Base-by-base conservation (phyloP, 1,140 invertebrate genomes). In the Zeugodacus cucurbitae region DNA sequence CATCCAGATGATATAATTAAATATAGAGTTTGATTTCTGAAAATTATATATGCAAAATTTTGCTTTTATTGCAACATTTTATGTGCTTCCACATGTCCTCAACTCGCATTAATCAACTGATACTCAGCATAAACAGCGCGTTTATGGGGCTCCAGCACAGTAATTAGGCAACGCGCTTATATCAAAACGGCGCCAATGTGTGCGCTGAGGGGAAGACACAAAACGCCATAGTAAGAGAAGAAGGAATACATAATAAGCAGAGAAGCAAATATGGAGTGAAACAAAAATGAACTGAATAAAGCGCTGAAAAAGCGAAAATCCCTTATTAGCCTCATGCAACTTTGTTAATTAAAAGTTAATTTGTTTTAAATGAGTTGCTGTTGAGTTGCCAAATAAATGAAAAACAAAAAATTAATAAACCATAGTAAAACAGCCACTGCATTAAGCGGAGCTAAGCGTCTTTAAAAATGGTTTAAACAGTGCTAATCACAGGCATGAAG, bases 271-370 rank as follows among this genome's bases (percentile, higher is more conserved):
- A 62, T 11, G 58, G n/a, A 26, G 58, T 11, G 58, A 62, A n/a
- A 26, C 58, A n/a, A 62, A 62, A 62, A n/a, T 62, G 14, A 4
- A 62, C 58, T 59, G 22, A 62, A 62, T 62, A 11, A 62, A 54
- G 14, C 48, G 11, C 17, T 10, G 14, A 62, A 62, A 62, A 59
- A 10, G 8, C 58, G 26, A 62, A 26, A 62, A 62, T 26, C 22
- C 7, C 22, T 26, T 22, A 26, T n/a, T 62, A 26, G 7, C 26
- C 22, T 41, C 44, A 48, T 29, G 8, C 74, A 82, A 82, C 8
- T 48, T 29, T 82, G 74, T 32, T 82, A 82, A 82, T 82, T 82
- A 82, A 82, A 44, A 82, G 34, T 82, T 82, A 48, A 82, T 82
- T 82, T 44, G 44, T 82, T 82, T 82, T 82, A 82, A 82, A 82